phyloP scores from a whole-genome alignment of 1,140 invertebrate genomes.

The Calliphora vicina region DNA sequence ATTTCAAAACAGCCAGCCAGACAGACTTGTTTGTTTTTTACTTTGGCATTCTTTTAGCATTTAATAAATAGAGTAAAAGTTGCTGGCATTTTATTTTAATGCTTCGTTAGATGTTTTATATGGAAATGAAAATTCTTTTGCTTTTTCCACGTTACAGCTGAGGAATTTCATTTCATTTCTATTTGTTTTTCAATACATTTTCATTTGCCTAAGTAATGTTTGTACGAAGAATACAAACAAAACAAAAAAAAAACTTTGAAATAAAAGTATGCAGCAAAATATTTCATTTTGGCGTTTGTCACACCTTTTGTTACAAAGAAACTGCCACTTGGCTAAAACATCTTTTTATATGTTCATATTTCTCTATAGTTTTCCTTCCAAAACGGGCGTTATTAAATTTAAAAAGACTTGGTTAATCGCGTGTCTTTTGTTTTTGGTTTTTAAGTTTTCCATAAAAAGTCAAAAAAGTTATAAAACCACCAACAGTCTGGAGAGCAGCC shows the following conservation, averaged over 20 bases:
- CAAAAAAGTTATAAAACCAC: no score
- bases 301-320: conserved; percentile 48
- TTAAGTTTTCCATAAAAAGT: no score
- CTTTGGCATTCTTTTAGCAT: neutral
- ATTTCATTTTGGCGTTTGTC: conserved; percentile 46
- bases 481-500: no score
- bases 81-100: conserved; percentile 21
- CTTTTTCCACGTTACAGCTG: conserved; percentile 18
- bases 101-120: conserved; percentile 22
- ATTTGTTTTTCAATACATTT: neutral
- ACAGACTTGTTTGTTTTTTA: neutral
- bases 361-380: neutral
- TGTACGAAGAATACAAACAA: no score
- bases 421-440: neutral
- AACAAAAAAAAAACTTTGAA: neutral
- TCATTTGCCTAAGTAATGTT: neutral
- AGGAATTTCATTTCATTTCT: conserved; percentile 31
- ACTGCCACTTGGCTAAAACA: neutral
- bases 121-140: conserved; percentile 31
- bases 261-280: neutral
- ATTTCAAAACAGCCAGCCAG: neutral
- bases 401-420: neutral
- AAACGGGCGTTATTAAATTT: neutral
- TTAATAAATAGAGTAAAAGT: conserved; percentile 24
- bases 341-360: neutral